These are phyloP conservation scores for Hydrotaea cyrtoneurina DNA, from an alignment of 2,888 invertebrate species.

Conservation along the genomic window DNA sequence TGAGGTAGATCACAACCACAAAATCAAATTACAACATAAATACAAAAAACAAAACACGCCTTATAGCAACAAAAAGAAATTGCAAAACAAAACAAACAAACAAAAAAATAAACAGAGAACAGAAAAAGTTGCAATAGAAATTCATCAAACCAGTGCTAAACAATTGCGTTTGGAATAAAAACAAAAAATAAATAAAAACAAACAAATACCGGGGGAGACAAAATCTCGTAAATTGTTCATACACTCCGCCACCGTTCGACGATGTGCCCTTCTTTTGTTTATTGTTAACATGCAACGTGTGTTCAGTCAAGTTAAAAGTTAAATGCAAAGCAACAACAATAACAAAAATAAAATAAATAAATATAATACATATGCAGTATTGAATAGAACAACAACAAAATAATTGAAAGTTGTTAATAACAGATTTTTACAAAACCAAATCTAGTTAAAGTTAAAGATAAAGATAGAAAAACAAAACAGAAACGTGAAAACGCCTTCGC, in stretches of 20 bases:
- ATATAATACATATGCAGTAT: background rate
- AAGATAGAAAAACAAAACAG: constrained; percentile 6
- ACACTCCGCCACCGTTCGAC: background rate
- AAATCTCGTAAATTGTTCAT: constrained; percentile 10
- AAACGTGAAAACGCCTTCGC: constrained; percentile 52
- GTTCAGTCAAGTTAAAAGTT: background rate
- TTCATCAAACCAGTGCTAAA: background rate
- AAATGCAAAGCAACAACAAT: background rate
- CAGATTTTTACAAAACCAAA: background rate
- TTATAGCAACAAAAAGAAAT: constrained; percentile 22
- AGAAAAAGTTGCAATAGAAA: background rate
- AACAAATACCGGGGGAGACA: background rate
- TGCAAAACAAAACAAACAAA: constrained; percentile 16
- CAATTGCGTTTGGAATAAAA: constrained; percentile 16
- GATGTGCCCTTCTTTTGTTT: constrained; percentile 24
- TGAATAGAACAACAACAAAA: background rate
- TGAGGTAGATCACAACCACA: constrained; percentile 34
- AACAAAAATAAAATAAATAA: background rate
- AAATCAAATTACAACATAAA: constrained; percentile 1
- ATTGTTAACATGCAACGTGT: constrained; percentile 13
- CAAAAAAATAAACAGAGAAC: background rate
- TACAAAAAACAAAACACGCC: constrained; percentile 29
- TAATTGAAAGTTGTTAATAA: background rate
- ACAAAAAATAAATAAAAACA: no score
- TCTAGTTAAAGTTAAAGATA: background rate